phyloP scores from a whole-genome alignment of 1,140 invertebrate genomes.

The Drosophila equinoxialis region DNA sequence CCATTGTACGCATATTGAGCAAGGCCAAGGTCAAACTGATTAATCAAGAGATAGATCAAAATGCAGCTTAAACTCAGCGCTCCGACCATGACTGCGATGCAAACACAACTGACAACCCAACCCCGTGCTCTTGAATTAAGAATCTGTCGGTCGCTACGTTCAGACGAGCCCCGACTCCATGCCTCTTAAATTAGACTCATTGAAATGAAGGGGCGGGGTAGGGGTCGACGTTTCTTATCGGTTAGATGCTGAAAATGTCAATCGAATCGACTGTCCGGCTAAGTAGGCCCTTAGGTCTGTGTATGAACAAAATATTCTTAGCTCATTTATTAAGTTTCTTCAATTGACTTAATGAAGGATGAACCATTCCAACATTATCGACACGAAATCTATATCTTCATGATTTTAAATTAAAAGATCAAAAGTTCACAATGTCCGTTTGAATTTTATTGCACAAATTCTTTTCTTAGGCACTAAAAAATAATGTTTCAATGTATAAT shows the following conservation, averaged over 20 bases:
- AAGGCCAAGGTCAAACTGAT: conserved; percentile 11
- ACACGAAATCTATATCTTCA: no score
- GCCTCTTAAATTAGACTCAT: background rate
- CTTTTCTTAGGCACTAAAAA: conserved; percentile 63
- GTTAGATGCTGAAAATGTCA: background rate
- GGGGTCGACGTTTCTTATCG: background rate
- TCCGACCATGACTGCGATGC: conserved; percentile 9
- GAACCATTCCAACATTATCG: no score
- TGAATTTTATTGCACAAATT: conserved; percentile 69
- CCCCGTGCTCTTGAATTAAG: background rate
- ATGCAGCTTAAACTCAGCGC: background rate
- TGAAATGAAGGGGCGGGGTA: background rate
- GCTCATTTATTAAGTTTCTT: no score
- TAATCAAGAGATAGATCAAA: conserved; percentile 4
- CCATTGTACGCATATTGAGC: conserved; percentile 35
- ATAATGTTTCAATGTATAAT: conserved; percentile 42
- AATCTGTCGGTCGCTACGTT: no score
- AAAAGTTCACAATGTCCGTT: conserved; percentile 26
- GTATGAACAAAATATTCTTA: background rate
- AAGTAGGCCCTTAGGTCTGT: background rate
- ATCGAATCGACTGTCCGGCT: background rate
- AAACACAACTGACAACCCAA: conserved; percentile 2
- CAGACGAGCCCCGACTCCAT: background rate
- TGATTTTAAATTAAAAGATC: background rate
- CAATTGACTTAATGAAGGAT: no score